phyloP scores from a whole-genome alignment of 2,113 vertebrate species.

The Oxyura jamaicensis region DNA sequence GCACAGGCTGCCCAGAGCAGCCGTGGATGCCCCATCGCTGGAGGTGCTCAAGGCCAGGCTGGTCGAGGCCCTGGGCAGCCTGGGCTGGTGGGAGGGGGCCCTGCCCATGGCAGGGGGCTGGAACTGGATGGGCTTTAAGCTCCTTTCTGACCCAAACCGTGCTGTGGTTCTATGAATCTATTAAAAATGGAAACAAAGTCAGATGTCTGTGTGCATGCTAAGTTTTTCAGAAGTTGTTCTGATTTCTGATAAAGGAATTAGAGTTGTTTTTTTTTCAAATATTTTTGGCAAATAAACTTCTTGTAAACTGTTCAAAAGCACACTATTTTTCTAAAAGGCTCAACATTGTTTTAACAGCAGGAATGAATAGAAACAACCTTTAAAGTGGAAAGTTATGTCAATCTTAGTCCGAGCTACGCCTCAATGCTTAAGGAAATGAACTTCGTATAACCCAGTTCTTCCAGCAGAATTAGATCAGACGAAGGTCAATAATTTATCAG shows the following conservation, averaged over 20 bases:
- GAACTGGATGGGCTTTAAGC: no score
- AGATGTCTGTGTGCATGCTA: not conserved
- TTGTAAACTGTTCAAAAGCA: not conserved
- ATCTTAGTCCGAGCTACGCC: not conserved
- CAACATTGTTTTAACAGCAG: not conserved
- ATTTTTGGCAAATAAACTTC: not conserved
- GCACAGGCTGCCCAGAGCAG: no score
- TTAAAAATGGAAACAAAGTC: not conserved
- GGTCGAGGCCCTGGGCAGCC: no score
- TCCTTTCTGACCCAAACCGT: no score
- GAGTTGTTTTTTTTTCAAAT: not conserved
- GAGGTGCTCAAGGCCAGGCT: no score
- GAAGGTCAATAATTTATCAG: not conserved
- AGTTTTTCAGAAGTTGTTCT: not conserved
- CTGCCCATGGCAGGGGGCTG: no score
- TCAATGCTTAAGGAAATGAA: not conserved
- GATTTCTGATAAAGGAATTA: not conserved
- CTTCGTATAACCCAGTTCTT: not conserved
- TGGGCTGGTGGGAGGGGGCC: no score
- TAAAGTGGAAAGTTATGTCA: not conserved
- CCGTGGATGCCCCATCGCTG: no score
- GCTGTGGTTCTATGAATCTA: no score
- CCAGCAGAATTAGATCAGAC: not conserved
- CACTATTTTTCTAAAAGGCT: not conserved
- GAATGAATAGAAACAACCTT: not conserved